phyloP scores from a whole-genome alignment of 2,888 invertebrate species.

The Drosophila antonietae region DNA sequence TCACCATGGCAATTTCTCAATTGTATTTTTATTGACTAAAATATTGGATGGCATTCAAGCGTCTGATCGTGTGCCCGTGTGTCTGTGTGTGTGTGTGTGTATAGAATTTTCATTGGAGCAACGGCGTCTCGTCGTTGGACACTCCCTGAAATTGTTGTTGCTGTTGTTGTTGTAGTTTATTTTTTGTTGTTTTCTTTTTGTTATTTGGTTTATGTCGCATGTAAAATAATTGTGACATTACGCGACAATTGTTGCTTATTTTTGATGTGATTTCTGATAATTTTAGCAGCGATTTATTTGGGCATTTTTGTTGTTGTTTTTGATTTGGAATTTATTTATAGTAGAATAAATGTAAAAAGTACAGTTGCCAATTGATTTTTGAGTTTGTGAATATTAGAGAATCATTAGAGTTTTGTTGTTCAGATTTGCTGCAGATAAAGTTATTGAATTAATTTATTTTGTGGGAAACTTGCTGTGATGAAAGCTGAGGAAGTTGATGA shows the following conservation, averaged over 20 bases:
- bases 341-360: not conserved
- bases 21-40: slow-evolving; percentile 77
- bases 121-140: slow-evolving; percentile 44
- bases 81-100: slow-evolving; percentile 30
- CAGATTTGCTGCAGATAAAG: not conserved
- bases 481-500: slow-evolving; percentile 4
- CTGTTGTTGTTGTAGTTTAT: slow-evolving; percentile 2
- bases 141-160: slow-evolving; percentile 54
- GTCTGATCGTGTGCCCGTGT: slow-evolving; percentile 41
- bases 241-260: slow-evolving; percentile 49
- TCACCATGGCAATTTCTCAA: slow-evolving; percentile 78
- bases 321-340: not conserved
- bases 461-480: slow-evolving; percentile 12
- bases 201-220: slow-evolving; percentile 72
- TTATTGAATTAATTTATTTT: slow-evolving; percentile 19
- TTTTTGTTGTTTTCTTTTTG: slow-evolving; percentile 29
- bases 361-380: not conserved
- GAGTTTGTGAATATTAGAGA: not conserved
- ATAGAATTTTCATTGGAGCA: slow-evolving; percentile 64
- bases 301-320: slow-evolving; percentile 6
- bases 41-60: slow-evolving; percentile 69
- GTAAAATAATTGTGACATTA: slow-evolving; percentile 69
- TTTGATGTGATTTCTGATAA: slow-evolving; percentile 23
- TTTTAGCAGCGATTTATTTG: slow-evolving; percentile 43
- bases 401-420: slow-evolving; percentile 6